Conservation (phyloP, 2,113 vertebrate species). For the Sebastes schlegelii region DNA sequence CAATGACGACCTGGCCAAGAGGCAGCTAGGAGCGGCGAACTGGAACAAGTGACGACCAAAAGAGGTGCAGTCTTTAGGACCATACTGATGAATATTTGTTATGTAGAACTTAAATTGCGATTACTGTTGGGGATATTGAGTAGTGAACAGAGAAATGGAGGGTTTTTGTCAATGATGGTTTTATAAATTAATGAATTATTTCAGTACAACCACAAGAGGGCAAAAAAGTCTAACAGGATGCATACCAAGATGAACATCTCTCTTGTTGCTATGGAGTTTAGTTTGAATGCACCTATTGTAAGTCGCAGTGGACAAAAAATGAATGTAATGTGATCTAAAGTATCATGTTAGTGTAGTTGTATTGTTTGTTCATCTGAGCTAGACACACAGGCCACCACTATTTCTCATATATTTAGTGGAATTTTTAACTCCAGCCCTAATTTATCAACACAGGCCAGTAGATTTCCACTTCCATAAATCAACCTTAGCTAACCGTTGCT, state of each 20-base stretch:
- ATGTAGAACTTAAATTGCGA: neutral
- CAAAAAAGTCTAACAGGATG: neutral
- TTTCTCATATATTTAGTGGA: neutral
- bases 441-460: neutral
- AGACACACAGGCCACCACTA: neutral
- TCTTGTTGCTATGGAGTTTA: neutral
- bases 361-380: neutral
- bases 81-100: neutral
- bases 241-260: neutral
- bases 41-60: too few species aligned
- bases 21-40: too few species aligned
- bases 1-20: too few species aligned
- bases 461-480: neutral
- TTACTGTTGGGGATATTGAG: neutral
- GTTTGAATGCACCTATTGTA: neutral
- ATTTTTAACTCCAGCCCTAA: neutral
- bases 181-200: neutral
- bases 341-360: neutral
- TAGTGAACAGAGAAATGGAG: neutral
- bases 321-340: neutral
- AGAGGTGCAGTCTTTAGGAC: too few species aligned
- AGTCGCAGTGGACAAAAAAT: neutral
- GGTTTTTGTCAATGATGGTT: neutral
- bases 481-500: neutral
- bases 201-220: constrained; percentile 27